These are phyloP conservation scores for Drosophila bunnanda DNA, from an alignment of 2,888 invertebrate genomes.

Conservation along the genomic window DNA sequence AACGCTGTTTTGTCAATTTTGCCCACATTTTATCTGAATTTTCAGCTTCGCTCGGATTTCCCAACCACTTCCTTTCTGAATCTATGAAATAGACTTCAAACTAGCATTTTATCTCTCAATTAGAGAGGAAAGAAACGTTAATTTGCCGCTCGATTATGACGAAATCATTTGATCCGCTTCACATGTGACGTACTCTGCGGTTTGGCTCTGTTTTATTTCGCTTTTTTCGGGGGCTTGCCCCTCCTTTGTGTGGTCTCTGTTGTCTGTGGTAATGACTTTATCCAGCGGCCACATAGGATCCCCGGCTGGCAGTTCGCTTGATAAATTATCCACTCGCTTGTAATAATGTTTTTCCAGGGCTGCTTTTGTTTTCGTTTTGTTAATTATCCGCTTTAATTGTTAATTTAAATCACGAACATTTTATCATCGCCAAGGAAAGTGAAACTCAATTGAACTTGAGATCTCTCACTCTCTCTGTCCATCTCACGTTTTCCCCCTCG, in stretches of 20 bases:
- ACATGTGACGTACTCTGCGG: slow-evolving; percentile 47
- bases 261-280: slow-evolving; percentile 74
- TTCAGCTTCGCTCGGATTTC: slow-evolving; percentile 21
- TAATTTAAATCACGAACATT: slow-evolving; percentile 62
- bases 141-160: slow-evolving; percentile 52
- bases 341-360: slow-evolving; percentile 58
- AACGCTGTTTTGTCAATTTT: slow-evolving; percentile 54
- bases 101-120: slow-evolving; percentile 26
- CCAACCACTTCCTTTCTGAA: slow-evolving; percentile 11
- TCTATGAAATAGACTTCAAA: not conserved
- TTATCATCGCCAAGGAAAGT: slow-evolving; percentile 52
- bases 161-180: slow-evolving; percentile 59
- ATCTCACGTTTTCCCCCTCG: not conserved
- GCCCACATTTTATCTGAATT: slow-evolving; percentile 40
- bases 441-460: slow-evolving; percentile 63
- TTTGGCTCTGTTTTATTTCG: slow-evolving; percentile 8
- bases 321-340: slow-evolving; percentile 46
- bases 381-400: slow-evolving; percentile 73
- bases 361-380: slow-evolving; percentile 61
- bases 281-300: slow-evolving; percentile 35
- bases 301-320: slow-evolving; percentile 20
- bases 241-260: slow-evolving; percentile 41
- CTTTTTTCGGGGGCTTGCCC: slow-evolving; percentile 34
- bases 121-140: slow-evolving; percentile 18
- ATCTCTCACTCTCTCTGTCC: not conserved